phyloP scores from a whole-genome alignment of 2,888 invertebrate genomes.

The Dorcus parallelipipedus region DNA sequence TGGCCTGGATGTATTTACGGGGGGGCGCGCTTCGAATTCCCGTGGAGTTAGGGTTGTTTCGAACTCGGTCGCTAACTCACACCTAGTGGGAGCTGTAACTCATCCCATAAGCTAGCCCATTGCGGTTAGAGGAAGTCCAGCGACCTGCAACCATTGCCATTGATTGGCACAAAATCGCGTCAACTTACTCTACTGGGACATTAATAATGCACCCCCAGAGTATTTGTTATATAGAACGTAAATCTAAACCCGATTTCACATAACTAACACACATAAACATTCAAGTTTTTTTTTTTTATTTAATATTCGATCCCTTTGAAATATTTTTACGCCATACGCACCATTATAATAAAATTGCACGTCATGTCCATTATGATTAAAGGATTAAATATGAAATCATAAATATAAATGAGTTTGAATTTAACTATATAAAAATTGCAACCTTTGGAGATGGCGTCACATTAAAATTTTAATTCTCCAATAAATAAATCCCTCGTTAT shows the following conservation, averaged over 20 bases:
- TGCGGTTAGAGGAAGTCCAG: constrained; percentile 30
- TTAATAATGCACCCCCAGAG: constrained; percentile 46
- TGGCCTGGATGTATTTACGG: background rate
- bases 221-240: constrained; percentile 40
- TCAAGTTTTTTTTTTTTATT: background rate
- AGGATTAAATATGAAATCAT: too few relatives aligned
- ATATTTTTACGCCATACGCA: too few relatives aligned
- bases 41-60: constrained; percentile 1
- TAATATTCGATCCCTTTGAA: too few relatives aligned
- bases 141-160: constrained; percentile 37
- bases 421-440: too few relatives aligned
- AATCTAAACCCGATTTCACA: constrained; percentile 13
- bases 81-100: constrained; percentile 38
- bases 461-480: too few relatives aligned
- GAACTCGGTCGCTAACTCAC: constrained; percentile 9
- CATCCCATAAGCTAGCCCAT: constrained; percentile 40
- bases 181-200: constrained; percentile 44
- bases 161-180: constrained; percentile 48
- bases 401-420: too few relatives aligned
- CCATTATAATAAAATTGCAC: too few relatives aligned
- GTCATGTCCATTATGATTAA: too few relatives aligned
- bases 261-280: constrained; percentile 6
- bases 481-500: too few relatives aligned
- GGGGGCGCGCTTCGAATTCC: background rate
- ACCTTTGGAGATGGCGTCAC: too few relatives aligned